Percentiles rank a stretch among this genome's conserved stretches.
Conservation (phyloP, 2,888 invertebrate genomes). For the Diaphora mendica region DNA sequence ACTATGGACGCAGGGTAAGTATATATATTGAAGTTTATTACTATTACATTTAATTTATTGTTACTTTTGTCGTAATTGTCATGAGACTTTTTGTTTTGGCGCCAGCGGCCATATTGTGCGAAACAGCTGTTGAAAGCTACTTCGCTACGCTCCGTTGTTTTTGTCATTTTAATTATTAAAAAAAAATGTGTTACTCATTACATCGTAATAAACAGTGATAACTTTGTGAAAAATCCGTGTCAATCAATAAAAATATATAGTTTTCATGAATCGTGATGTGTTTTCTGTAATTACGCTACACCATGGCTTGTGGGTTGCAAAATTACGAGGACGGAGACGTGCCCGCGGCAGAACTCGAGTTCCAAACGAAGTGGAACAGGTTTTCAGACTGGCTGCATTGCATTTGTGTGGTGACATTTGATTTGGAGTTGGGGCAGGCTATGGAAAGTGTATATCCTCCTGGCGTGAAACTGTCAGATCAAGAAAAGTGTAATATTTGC, state of each 20-base stretch:
- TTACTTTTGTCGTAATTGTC: constrained; percentile 22
- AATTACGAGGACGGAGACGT: constrained; percentile 71
- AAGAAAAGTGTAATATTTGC: constrained; percentile 97
- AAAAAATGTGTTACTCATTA: constrained; percentile 56
- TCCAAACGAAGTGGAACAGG: constrained; percentile 88
- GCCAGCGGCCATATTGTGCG: constrained; percentile 81
- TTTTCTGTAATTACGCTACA: constrained; percentile 55
- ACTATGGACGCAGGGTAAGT: constrained; percentile 72
- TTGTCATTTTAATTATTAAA: constrained; percentile 63
- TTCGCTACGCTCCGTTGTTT: constrained; percentile 70
- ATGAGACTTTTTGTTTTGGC: constrained; percentile 75
- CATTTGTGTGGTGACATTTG: constrained; percentile 99
- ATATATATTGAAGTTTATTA: background rate
- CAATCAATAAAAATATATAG: constrained; percentile 45
- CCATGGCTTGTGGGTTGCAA: constrained; percentile 79
- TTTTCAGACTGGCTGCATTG: constrained; percentile 98
- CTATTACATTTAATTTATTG: constrained; percentile 13
- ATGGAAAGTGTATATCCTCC: constrained; percentile 96
- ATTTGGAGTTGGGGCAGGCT: constrained; percentile 99
- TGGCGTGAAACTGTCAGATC: constrained; percentile 91
- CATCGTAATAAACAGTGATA: constrained; percentile 61
- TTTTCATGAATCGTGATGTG: constrained; percentile 56
- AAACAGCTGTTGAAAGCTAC: constrained; percentile 80
- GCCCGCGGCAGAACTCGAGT: constrained; percentile 73
- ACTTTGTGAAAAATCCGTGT: constrained; percentile 52